Percentiles rank a stretch among this genome's conserved stretches.
phyloP scores from a whole-genome alignment of 2,888 invertebrate species.

The Zhuqinia jingwanae region DNA sequence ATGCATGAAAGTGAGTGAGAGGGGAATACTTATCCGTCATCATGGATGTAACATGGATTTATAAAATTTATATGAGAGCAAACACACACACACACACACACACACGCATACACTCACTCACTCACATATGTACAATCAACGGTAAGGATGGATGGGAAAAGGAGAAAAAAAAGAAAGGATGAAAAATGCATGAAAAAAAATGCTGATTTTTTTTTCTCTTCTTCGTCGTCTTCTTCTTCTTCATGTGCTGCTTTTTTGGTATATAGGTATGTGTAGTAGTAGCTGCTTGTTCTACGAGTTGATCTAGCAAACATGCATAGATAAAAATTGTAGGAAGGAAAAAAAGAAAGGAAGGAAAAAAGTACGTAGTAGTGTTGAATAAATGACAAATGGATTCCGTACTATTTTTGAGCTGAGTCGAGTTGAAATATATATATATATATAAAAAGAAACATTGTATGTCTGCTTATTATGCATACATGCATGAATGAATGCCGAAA shows the following conservation, averaged over 20 bases:
- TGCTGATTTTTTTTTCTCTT: constrained; percentile 9
- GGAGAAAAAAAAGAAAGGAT: background rate
- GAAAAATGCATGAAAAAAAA: constrained; percentile 13
- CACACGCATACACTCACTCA: too few relatives aligned
- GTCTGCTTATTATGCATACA: too few relatives aligned
- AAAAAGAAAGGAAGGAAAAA: background rate
- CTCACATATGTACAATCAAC: too few relatives aligned
- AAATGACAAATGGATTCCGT: constrained; percentile 15
- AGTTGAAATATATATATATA: too few relatives aligned
- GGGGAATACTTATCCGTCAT: background rate
- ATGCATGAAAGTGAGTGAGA: background rate
- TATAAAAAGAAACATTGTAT: too few relatives aligned
- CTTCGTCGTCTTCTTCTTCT: background rate
- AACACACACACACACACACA: background rate
- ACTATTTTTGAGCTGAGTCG: too few relatives aligned
- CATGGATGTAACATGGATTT: background rate
- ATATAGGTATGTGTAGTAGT: too few relatives aligned
- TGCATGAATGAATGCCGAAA: too few relatives aligned
- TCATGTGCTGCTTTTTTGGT: too few relatives aligned
- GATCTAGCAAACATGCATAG: constrained; percentile 1
- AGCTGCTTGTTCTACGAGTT: too few relatives aligned
- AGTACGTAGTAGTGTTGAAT: background rate
- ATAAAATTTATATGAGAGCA: constrained; percentile 20
- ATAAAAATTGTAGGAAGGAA: background rate
- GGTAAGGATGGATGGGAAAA: too few relatives aligned